A percentile compares a stretch with the other conserved stretches of the same genome.
Conservation (phyloP, 2,797 vertebrate species). For the Rhinoraja longicauda region DNA sequence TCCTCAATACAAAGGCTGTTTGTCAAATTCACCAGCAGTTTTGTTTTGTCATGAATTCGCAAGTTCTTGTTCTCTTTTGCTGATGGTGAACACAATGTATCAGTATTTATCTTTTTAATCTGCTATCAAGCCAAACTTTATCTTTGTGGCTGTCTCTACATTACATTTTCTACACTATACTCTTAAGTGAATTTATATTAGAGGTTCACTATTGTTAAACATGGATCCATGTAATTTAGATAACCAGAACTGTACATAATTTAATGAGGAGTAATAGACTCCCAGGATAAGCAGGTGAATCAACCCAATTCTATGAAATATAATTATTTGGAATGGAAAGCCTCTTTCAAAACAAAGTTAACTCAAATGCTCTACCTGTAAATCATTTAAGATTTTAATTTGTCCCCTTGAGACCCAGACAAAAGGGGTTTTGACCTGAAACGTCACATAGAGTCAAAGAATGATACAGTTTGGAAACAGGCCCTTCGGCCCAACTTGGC, state of each 20-base stretch:
- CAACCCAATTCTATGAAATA: neutral
- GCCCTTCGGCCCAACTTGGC: too few species aligned
- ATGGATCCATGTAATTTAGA: neutral
- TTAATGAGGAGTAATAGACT: neutral
- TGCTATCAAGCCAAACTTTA: neutral
- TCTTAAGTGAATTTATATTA: neutral
- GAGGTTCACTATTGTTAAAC: neutral
- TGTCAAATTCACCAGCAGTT: neutral
- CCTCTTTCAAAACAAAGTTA: neutral
- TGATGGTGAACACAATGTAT: neutral
- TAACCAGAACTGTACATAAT: neutral
- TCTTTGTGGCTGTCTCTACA: neutral
- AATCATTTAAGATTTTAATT: neutral
- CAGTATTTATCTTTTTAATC: neutral
- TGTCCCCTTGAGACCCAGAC: too few species aligned
- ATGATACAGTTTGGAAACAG: too few species aligned
- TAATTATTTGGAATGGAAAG: neutral
- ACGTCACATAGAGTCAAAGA: too few species aligned
- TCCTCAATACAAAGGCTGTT: neutral
- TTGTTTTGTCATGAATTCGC: neutral
- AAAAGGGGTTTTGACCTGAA: too few species aligned
- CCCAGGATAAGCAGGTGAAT: neutral
- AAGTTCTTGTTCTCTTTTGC: neutral
- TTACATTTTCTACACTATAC: neutral
- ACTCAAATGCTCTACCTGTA: neutral